These are phyloP conservation scores for Ceratosolen fusciceps DNA, from an alignment of 1,140 invertebrate species.

Conservation along the genomic window DNA sequence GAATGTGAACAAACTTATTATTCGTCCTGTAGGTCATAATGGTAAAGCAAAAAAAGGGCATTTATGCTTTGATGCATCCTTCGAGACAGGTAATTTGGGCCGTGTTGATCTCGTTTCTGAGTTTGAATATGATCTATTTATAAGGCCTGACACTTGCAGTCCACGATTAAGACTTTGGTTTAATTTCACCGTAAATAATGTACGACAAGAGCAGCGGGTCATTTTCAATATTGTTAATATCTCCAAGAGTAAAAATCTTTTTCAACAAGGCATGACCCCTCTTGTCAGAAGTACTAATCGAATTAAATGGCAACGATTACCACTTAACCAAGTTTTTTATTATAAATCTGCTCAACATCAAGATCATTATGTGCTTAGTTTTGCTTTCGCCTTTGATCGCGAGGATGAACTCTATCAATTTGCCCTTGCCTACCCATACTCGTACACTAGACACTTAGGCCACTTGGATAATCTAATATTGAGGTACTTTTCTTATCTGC, in stretches of 20 bases:
- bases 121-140: conserved; percentile 96
- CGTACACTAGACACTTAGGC: conserved; percentile 89
- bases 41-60: conserved; percentile 95
- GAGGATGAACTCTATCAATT: conserved; percentile 97
- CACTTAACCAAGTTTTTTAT: conserved; percentile 86
- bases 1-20: conserved; percentile 93
- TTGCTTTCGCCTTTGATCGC: conserved; percentile 94
- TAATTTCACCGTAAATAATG: conserved; percentile 98
- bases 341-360: conserved; percentile 92
- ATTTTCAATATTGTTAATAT: conserved; percentile 99
- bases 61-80: conserved; percentile 97
- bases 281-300: conserved; percentile 91
- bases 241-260: conserved; percentile 91
- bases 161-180: conserved; percentile 96
- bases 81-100: conserved; percentile 97
- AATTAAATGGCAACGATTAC: conserved; percentile 86
- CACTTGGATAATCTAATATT: conserved; percentile 78
- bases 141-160: conserved; percentile 96
- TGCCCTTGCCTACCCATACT: conserved; percentile 92
- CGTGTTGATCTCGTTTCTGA: conserved; percentile 94
- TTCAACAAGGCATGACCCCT: conserved; percentile 92
- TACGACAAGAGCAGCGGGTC: conserved; percentile 92
- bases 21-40: conserved; percentile 92
- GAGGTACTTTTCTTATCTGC: conserved; percentile 38
- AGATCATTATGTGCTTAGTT: conserved; percentile 93